Percentiles rank a stretch among this genome's conserved stretches.
Conservation (phyloP, 2,113 vertebrate genomes). For the Chroicocephalus ridibundus region DNA sequence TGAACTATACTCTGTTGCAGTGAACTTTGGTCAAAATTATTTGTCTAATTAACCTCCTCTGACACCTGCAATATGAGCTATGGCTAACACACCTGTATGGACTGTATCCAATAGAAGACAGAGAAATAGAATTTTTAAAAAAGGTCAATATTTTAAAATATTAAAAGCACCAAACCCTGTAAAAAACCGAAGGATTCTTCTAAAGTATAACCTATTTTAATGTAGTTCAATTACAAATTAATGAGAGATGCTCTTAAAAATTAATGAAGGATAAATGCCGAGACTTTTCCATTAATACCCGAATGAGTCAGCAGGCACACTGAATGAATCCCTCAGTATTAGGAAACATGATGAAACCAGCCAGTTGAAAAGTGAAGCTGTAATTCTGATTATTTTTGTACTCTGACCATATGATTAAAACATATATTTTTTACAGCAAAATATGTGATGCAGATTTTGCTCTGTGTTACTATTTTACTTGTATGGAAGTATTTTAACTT, state of each 20-base stretch:
- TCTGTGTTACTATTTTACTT: background rate
- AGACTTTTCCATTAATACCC: background rate
- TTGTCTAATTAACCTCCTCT: background rate
- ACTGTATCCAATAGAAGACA: background rate
- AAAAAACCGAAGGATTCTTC: background rate
- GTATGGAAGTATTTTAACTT: background rate
- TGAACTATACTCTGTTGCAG: background rate
- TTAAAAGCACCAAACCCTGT: background rate
- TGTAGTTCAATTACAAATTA: background rate
- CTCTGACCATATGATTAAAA: background rate
- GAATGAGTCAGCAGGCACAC: background rate
- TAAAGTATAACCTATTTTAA: background rate
- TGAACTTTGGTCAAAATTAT: background rate
- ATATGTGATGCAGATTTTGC: background rate
- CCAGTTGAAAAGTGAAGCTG: background rate
- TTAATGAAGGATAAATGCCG: conserved; percentile 17
- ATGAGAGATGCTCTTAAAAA: conserved; percentile 32
- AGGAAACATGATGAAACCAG: background rate
- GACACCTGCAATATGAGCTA: background rate
- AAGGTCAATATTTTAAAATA: background rate
- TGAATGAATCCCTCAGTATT: background rate
- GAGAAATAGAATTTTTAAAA: background rate
- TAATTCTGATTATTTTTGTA: background rate
- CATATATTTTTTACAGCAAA: background rate
- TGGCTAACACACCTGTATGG: background rate